Conservation (phyloP, 2,113 vertebrate genomes). For the Calyptommatus sinebrachiatus region DNA sequence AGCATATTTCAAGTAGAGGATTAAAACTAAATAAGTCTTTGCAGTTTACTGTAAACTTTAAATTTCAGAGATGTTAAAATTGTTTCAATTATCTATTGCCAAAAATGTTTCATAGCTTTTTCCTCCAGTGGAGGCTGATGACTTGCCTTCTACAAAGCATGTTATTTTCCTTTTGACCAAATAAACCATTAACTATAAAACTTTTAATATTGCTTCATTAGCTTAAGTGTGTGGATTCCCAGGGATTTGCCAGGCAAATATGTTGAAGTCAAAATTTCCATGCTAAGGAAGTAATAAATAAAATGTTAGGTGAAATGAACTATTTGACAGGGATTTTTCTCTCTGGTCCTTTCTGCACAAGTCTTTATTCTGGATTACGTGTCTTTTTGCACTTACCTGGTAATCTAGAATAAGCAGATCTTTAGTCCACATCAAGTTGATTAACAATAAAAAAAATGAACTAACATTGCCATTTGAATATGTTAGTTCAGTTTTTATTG, state of each 20-base stretch:
- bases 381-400: no score
- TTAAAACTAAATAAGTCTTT: neutral
- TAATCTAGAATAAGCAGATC: no score
- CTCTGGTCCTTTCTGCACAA: neutral
- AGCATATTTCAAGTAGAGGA: neutral
- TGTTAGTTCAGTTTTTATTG: no score
- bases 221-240: neutral
- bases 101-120: neutral
- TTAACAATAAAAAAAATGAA: neutral
- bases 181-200: constrained; percentile 26
- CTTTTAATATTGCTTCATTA: constrained; percentile 5
- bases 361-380: no score
- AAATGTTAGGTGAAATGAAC: neutral
- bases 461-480: neutral
- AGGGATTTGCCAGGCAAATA: constrained; percentile 23
- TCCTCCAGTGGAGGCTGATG: neutral
- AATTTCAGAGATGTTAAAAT: neutral
- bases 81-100: neutral
- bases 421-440: neutral
- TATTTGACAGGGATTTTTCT: neutral
- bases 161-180: neutral
- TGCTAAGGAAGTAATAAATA: neutral
- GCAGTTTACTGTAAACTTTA: neutral
- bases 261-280: constrained; percentile 5
- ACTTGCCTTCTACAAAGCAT: constrained; percentile 2